phyloP scores from a whole-genome alignment of 1,140 invertebrate species.

The Laupala kohalensis region DNA sequence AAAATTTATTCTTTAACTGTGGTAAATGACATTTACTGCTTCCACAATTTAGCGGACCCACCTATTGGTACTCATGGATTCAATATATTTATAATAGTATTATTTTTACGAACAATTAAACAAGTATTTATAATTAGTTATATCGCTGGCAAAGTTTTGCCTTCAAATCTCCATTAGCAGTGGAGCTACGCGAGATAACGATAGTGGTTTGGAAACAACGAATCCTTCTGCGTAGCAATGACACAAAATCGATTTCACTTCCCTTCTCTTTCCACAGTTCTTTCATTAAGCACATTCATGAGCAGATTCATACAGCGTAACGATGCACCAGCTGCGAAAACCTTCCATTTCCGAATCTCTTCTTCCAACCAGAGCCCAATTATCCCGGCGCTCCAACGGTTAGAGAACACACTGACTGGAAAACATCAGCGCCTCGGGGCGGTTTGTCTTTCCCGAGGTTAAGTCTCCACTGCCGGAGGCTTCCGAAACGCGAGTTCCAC shows the following conservation, averaged over 20 bases:
- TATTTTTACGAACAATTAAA: too few relatives aligned
- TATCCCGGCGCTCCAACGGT: not conserved
- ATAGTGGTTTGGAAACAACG: too few relatives aligned
- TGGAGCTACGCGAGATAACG: too few relatives aligned
- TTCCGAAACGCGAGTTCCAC: not conserved
- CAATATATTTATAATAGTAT: too few relatives aligned
- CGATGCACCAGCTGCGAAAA: not conserved
- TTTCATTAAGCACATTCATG: not conserved
- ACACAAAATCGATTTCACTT: not conserved
- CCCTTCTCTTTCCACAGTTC: not conserved
- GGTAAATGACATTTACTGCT: too few relatives aligned
- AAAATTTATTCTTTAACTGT: too few relatives aligned
- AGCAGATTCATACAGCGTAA: not conserved
- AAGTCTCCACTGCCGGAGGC: not conserved
- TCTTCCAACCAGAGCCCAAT: not conserved
- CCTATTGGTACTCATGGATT: too few relatives aligned
- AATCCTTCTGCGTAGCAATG: too few relatives aligned
- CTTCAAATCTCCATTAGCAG: too few relatives aligned
- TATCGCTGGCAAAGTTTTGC: too few relatives aligned
- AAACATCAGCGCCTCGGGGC: not conserved
- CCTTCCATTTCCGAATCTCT: not conserved
- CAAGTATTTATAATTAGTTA: too few relatives aligned
- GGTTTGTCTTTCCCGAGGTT: not conserved
- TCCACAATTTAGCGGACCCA: too few relatives aligned
- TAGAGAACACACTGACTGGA: not conserved